Evolutionary conservation across 2,113 vertebrate genomes (phyloP), one percentile per base, ranked within the genome.

Genomic region (Scolopax mira): DNA sequence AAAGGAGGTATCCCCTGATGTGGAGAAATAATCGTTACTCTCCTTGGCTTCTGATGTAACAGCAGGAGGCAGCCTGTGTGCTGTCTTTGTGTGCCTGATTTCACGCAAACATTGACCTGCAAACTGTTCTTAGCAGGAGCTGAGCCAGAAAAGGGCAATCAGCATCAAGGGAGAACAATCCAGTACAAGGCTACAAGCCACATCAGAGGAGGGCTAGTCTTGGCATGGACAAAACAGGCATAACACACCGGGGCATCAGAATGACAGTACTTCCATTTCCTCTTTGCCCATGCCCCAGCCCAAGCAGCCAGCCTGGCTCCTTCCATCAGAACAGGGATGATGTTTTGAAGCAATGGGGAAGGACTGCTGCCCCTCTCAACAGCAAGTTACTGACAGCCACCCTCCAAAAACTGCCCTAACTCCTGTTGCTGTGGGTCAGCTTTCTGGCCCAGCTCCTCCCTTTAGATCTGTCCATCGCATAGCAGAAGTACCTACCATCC

Each of bases 171-270:
- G 51, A 42, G 42, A 14, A 44, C 35, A 75, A 6, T 3, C 16
- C 37, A 66, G 37, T 3, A 6, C 25, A 60, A 35, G 44, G 57
- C 39, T 60, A 71, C 8, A 28, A 57, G 24, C 23, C 27, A 28
- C 44, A 27, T 10, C 27, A 75, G 52, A 65, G 39, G 13, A 87
- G 48, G 11, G 28, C 3, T 73, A 33, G 27, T 37, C 51, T 30
- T 3, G 1, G 27, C 0, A 0, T 8, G 11, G 17, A 51, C 28
- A 67, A 58, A 81, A 11, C 7, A 58, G 39, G 8, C 12, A 15
- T 44, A 58, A 10, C 28, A 46, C 3, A 0, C 5, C 13, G 25
- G 10, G 19, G 22, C 44, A 83, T 46, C 39, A 73, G 55, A 66
- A 93, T 23, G 18, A 15, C 13, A 1, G 1, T n/a, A 23, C 27